Evolutionary conservation across 2,888 invertebrate genomes (phyloP), one percentile per base, ranked within the genome.

Genomic region (Homarus gammarus): DNA sequence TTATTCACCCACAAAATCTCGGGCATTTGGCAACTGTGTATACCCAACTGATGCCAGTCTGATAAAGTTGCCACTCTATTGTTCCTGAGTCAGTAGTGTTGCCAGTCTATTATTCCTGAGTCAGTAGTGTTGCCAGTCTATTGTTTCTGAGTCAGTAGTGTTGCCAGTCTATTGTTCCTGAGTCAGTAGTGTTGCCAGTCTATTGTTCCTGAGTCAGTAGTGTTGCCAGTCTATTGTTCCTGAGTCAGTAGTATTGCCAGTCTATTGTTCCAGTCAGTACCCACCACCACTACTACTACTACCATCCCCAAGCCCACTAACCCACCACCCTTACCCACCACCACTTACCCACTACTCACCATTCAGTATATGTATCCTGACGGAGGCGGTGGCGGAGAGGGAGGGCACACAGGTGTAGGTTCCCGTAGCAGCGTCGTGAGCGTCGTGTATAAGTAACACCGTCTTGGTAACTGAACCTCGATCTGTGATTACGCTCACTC

Each of bases 391-490:
- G 40, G 90, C 85, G 18, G 90, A 87, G 73, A 77, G 87, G 15
- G 91, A 91, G 56, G 90, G 91, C 22, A 87, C 91, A 78, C 91
- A 91, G 61, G 91, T 87, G 84, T 91, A 91, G 51, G 87, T 87
- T 3, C 91, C 91, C 2, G 87, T 87, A 44, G 91, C 91, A 2
- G 87, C 79, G 70, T 87, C 87, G 12, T 82, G 82, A 49, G 91
- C 91, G 49, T 91, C 90, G 81, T 91, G 91, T 56, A 91, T 91
- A 81, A 91, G 87, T 8, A 91, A 81, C 56, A 87, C 87, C 33
- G 91, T 91, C 82, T 90, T 91, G 36, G 91, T 91, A 22, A 86
- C 77, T 0, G 81, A 18, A 44, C 91, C 91, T 27, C 91, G 36
- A 72, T 91, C 91, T 2, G 91, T 91, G 79, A 91, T 91, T 33